Evolutionary conservation across 2,113 vertebrate species (phyloP).

Genomic region (Aphyosemion australe): DNA sequence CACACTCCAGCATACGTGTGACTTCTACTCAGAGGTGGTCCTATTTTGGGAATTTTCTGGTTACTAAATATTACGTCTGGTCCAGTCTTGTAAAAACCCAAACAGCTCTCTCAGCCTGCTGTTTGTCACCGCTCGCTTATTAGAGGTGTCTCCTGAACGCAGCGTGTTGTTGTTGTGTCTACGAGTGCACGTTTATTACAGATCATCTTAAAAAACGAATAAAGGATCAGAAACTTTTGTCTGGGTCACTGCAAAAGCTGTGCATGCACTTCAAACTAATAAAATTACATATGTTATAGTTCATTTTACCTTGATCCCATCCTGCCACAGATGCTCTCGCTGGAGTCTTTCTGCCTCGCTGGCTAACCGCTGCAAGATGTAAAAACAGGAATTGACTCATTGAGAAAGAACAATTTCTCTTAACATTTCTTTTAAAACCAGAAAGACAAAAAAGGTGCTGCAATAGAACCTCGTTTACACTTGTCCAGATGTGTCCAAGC

Average conservation of each 20-base stretch:
- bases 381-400: conserved; percentile 30
- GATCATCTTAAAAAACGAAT: neutral
- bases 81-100: conserved; percentile 9
- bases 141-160: conserved; percentile 3
- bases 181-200: neutral
- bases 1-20: conserved; percentile 39
- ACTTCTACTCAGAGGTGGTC: conserved; percentile 40
- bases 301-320: conserved; percentile 89
- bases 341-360: conserved; percentile 92
- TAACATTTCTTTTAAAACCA: no score
- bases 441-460: no score
- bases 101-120: conserved; percentile 9
- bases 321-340: conserved; percentile 92
- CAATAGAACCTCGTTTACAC: no score
- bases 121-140: conserved; percentile 5
- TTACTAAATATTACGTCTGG: conserved; percentile 29
- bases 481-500: no score
- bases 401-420: neutral
- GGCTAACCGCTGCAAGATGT: conserved; percentile 85
- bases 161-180: neutral
- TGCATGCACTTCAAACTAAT: neutral
- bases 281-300: neutral
- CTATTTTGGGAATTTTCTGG: conserved; percentile 51
- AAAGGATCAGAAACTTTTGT: neutral
- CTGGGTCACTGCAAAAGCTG: neutral